Evolutionary conservation across 2,113 vertebrate genomes (phyloP), one percentile per base, ranked within the genome.

Genomic region (Neofelis nebulosa): DNA sequence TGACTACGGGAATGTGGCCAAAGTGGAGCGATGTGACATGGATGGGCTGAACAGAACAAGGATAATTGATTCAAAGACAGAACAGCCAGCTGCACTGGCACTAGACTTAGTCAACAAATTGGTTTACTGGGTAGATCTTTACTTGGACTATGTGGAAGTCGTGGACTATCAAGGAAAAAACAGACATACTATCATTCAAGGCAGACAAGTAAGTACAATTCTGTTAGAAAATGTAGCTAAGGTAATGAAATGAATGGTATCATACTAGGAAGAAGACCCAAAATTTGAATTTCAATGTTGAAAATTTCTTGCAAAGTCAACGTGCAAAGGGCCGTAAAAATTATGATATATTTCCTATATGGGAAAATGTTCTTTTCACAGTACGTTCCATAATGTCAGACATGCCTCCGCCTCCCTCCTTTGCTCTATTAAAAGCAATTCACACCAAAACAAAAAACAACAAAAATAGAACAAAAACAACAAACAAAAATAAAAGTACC

Each of bases 111-210:
- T 99, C 97, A 99, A 99, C 98, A 99, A 99, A 99, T 98, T 99
- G 94, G 99, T 99, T 91, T 99, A 99, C 98, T 99, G 99, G 99
- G 99, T 99, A 78, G 99, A 99, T 97, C 98, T 99, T 78, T 99
- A 99, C 98, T 98, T 99, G 99, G 99, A 99, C 97, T 99, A 98
- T n/a, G 98, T 99, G 79, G 99, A 99, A 96, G 99, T 99, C 82
- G 99, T 99, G 97, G 99, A 99, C 99, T 99, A 99, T 95, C 98
- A 99, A 74, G 99, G 99, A 89, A 99, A 95, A 97, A 99, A 99
- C 97, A 99, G 99, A 82, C 99, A 99, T 57, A 99, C 98, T 7
- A 80, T 99, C 78, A 98, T 99, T 98, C 99, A 99, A 74, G 99
- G 99, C 61, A 99, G 98, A 98, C 99, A 99, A 98, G 99, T 99